Conservation (phyloP, 2,888 invertebrate genomes). For the Labia minor region DNA sequence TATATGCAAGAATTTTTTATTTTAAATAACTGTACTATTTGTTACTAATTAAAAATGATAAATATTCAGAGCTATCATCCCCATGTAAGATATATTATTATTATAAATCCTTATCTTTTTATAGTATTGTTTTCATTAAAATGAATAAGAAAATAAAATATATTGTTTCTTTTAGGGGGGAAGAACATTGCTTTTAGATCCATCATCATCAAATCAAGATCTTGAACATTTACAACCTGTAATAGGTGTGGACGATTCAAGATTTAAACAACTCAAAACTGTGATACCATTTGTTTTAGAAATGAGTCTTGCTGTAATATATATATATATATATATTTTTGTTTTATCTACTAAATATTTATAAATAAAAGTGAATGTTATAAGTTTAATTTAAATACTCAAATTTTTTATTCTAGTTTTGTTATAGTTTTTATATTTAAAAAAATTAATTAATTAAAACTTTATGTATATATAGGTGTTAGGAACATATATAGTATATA, state of each 20-base stretch:
- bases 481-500: no score
- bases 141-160: neutral
- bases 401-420: neutral
- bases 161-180: neutral
- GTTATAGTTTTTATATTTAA: neutral
- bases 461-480: no score
- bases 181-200: neutral
- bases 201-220: neutral
- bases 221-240: neutral
- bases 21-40: no score
- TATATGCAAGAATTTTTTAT: no score
- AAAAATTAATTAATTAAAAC: no score
- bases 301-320: neutral
- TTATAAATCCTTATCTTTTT: neutral
- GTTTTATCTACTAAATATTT: neutral
- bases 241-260: neutral
- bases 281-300: neutral
- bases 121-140: neutral
- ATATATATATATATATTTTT: no score
- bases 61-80: neutral
- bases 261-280: neutral
- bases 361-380: no score
- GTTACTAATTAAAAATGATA: neutral
- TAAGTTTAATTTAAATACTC: no score
- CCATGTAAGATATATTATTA: neutral